Conservation (phyloP, 1,140 invertebrate species). For the Sminthurinus signatus region DNA sequence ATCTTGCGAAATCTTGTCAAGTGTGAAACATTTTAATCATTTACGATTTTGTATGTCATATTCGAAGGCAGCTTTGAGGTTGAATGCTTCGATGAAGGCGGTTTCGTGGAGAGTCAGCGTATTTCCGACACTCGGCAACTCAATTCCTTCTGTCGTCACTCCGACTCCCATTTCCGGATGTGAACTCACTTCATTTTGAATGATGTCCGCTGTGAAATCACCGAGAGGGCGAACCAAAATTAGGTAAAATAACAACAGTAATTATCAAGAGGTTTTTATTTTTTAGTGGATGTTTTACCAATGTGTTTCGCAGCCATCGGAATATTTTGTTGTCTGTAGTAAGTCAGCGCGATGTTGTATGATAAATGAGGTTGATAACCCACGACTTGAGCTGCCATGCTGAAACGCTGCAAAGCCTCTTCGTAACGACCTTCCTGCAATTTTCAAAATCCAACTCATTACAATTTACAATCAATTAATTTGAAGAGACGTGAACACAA, state of each 20-base stretch:
- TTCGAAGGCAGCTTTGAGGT: conserved; percentile 97
- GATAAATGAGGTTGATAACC: conserved; percentile 87
- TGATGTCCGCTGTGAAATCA: conserved; percentile 70
- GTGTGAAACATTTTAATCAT: conserved; percentile 12
- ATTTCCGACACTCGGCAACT: conserved; percentile 94
- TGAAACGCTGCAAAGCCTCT: conserved; percentile 88
- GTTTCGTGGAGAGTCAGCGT: conserved; percentile 93
- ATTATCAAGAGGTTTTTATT: too few relatives aligned
- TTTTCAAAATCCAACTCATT: too few relatives aligned
- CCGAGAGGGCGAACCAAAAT: neutral
- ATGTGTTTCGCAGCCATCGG: conserved; percentile 81
- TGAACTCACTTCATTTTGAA: conserved; percentile 90
- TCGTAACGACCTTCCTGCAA: conserved; percentile 75
- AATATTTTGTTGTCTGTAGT: conserved; percentile 91
- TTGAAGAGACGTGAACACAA: too few relatives aligned
- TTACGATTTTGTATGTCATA: conserved; percentile 92
- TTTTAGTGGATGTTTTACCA: conserved; percentile 47
- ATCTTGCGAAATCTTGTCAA: conserved; percentile 17
- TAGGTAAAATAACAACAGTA: neutral
- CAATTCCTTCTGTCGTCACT: conserved; percentile 95
- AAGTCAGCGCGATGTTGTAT: conserved; percentile 93
- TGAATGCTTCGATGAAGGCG: conserved; percentile 95
- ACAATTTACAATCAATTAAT: neutral
- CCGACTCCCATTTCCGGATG: conserved; percentile 97
- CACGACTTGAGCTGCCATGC: conserved; percentile 73